These are phyloP conservation scores for Poecilobothrus nobilitatus DNA, from an alignment of 2,888 invertebrate species.

Conservation along the genomic window DNA sequence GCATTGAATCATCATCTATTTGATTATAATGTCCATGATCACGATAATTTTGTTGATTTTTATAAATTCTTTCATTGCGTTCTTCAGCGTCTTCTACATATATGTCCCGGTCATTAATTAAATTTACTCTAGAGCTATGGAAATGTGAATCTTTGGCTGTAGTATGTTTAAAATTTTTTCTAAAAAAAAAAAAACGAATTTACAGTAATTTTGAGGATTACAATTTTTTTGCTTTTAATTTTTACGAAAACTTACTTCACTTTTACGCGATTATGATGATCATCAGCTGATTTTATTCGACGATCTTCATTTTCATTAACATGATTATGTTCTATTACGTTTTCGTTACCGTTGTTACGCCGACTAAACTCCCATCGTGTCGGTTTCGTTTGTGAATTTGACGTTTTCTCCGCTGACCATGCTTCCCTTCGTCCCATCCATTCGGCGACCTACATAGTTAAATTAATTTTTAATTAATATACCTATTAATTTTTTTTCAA, in stretches of 20 bases:
- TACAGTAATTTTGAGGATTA: neutral
- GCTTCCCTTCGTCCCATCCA: conserved; percentile 72
- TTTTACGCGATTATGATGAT: conserved; percentile 38
- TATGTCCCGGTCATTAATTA: conserved; percentile 42
- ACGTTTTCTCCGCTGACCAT: conserved; percentile 69
- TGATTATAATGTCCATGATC: conserved; percentile 25
- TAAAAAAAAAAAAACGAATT: conserved; percentile 25
- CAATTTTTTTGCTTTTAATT: neutral
- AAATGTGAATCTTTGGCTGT: conserved; percentile 42
- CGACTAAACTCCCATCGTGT: conserved; percentile 69
- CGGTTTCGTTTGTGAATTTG: conserved; percentile 56
- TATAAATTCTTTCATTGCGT: conserved; percentile 35
- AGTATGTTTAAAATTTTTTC: conserved; percentile 31
- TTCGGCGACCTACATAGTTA: conserved; percentile 49
- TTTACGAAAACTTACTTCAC: conserved; percentile 32
- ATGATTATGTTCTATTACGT: conserved; percentile 43
- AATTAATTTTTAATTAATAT: neutral
- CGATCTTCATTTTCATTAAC: conserved; percentile 27
- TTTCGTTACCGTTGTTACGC: conserved; percentile 44
- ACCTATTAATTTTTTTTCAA: no score
- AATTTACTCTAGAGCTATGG: conserved; percentile 43
- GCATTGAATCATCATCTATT: conserved; percentile 61
- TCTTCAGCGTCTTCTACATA: conserved; percentile 38
- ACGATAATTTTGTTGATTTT: conserved; percentile 24
- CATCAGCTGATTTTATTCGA: conserved; percentile 37